Evolutionary conservation across 1,140 invertebrate genomes (phyloP), one percentile per base, ranked within the genome.

Genomic region (Mycetomoellerius zeteki): DNA sequence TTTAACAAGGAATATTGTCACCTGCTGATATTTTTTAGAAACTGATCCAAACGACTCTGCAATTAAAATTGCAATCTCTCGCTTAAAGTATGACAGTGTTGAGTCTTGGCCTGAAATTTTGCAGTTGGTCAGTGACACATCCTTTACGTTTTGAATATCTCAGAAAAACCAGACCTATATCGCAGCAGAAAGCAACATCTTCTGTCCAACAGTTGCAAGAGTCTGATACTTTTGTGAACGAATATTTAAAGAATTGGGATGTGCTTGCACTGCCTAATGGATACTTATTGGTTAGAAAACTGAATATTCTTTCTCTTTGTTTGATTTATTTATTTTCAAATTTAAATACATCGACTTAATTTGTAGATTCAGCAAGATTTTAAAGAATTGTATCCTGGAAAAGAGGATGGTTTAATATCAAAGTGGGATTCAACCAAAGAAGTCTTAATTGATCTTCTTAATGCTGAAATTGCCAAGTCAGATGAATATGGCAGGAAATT

Each of bases 331-430:
- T 14, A 0, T 2, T 73, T 30, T 64, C 6, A 30, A 62, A 33
- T 33, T 54, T 14, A 56, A 73, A 56, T 1, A 24, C 3, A 37
- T 4, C 3, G 2, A 33, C 2, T 76, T 76, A 4, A 58, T 76
- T 76, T 76, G 30, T 14, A 76, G 73, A 76, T 76, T 58, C 30
- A 76, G 3, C 33, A 76, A 76, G 52, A 76, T 43, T 76, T 76
- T 76, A 76, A 60, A 43, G 73, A 76, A 24, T 60, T 76, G 43
- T 76, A 60, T 58, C n/a, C 73, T 60, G 52, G 54, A 21, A 60
- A 54, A 60, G 33, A 76, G 58, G 54, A 60, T 76, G 30, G 30
- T 27, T 76, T 76, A 24, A 60, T 76, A 60, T 60, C 54, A 24
- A 60, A 76, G 3, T 76, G 54, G 54, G 54, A 76, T 24, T 10